Evolutionary conservation across 1,140 invertebrate species (phyloP), one percentile per base, ranked within the genome.

Genomic region (Centruroides sculpturatus): DNA sequence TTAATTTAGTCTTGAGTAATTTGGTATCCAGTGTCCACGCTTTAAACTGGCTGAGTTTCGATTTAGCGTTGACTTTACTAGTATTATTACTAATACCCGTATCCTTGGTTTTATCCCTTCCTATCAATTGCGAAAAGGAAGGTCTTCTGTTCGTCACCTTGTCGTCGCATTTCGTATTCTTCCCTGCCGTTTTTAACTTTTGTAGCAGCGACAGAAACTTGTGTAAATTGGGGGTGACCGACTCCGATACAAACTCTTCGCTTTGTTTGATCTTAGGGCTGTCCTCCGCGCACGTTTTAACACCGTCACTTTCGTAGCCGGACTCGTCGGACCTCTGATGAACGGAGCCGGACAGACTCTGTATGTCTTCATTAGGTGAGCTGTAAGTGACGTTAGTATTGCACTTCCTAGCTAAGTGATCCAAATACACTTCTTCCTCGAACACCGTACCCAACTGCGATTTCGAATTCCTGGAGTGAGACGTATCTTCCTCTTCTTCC

Each of bases 251-350:
- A 41, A 41, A 41, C 5, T 41, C 41, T 3, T 4, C 7, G 36
- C 7, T 41, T 4, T 8, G 41, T 41, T 41, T 41, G 8, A 6
- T 3, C 41, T 1, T 41, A 8, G 41, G 41, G 8, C 5, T 8
- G 41, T 41, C 41, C 8, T 41, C 41, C 5, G 41, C 41, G 8
- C 41, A 41, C 41, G 41, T 75, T 66, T 80, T 72, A 0, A 83
- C 78, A 12, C 84, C 82, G 67, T 87, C 85, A 71, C 85, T 87
- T 66, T 88, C 85, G 70, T 87, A 87, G 23, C 86, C 86, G 46
- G 85, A 87, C 73, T 87, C 86, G 70, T 87, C 87, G 36, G 85
- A 87, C 71, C 85, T 41, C 41, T 61, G 64, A 34, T 65, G 64
- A 3, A 58, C 59, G 11, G 64, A 65, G 35, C 64, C 61, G 8